Evolutionary conservation across 1,140 invertebrate species (phyloP), one percentile per base, ranked within the genome.

Genomic region (Aricia agestis): DNA sequence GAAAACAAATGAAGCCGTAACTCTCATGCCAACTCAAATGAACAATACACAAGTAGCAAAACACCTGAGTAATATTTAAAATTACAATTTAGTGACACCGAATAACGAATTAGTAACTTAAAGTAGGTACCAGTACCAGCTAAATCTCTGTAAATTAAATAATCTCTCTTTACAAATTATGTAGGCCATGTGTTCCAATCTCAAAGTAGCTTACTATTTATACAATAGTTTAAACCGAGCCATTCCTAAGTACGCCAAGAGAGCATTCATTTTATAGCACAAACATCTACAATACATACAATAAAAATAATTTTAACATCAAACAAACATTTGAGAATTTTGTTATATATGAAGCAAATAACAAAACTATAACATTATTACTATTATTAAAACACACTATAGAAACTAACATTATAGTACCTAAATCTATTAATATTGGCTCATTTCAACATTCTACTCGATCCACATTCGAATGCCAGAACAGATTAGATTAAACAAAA

Each of bases 131-230:
- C 1, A 13, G 9, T 9, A 52, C 2, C 13, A 52, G 10, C 6
- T 52, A 52, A 9, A 15, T 15, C 45, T 52, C 45, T 52, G 45
- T 52, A 52, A 52, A 52, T 52, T 52, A 45, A 45, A 45, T 45
- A 9, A 52, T 15, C 9, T 3, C 9, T 52, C 32, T 67, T 32
- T 68, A 52, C 58, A 63, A 41, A 68, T 61, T 15, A 68, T 72
- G 36, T 63, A 63, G 57, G 63, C 25, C 42, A 74, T 66, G 58
- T 66, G 69, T 58, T 71, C 42, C 25, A 59, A 68, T 71, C 71
- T 66, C 52, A 74, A 72, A 72, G 59, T 63, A 25, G 59, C 17
- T 52, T 15, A 52, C 45, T 52, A 52, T 63, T 19, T 63, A 25
- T 63, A 63, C 18, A 63, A 63, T 63, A 25, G 59, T 63, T 63